A percentile compares a stretch with the other conserved stretches of the same genome.
Conservation (phyloP, 64 coral and sea anemone genomes). For the Orbicella faveolata region DNA sequence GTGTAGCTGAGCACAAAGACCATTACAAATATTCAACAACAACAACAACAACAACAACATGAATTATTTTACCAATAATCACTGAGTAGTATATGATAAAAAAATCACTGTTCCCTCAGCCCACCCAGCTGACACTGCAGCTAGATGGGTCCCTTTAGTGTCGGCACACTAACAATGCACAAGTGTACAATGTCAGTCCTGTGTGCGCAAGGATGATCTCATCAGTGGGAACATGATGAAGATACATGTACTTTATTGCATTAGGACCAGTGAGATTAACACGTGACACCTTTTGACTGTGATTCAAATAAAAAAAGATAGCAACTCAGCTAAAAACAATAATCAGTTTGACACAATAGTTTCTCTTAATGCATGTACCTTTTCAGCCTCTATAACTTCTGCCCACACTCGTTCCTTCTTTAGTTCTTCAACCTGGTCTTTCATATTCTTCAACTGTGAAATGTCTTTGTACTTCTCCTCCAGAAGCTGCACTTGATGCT, state of each 20-base stretch:
- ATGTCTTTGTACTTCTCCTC: slow-evolving; percentile 96
- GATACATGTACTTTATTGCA: too few species aligned
- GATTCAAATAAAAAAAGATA: too few species aligned
- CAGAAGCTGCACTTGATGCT: slow-evolving; percentile 60
- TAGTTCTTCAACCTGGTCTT: slow-evolving; percentile 87
- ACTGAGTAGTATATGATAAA: too few species aligned
- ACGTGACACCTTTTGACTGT: too few species aligned
- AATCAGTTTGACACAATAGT: neutral
- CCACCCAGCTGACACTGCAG: slow-evolving; percentile 56
- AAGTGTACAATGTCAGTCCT: neutral
- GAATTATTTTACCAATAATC: too few species aligned
- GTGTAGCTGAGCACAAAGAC: too few species aligned
- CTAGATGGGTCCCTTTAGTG: slow-evolving; percentile 62
- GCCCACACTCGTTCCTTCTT: slow-evolving; percentile 97
- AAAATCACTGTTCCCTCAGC: slow-evolving; percentile 56
- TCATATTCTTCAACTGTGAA: slow-evolving; percentile 88
- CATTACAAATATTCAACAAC: too few species aligned
- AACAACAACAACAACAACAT: too few species aligned
- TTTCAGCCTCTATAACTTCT: slow-evolving; percentile 86
- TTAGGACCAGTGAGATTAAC: too few species aligned
- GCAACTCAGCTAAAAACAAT: neutral
- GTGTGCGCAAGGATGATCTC: slow-evolving; percentile 65
- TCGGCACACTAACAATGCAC: slow-evolving; percentile 67
- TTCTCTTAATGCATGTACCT: slow-evolving; percentile 10
- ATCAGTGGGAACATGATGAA: slow-evolving; percentile 52